Conservation (phyloP, 2,797 vertebrate genomes). For the Coilia nasus region DNA sequence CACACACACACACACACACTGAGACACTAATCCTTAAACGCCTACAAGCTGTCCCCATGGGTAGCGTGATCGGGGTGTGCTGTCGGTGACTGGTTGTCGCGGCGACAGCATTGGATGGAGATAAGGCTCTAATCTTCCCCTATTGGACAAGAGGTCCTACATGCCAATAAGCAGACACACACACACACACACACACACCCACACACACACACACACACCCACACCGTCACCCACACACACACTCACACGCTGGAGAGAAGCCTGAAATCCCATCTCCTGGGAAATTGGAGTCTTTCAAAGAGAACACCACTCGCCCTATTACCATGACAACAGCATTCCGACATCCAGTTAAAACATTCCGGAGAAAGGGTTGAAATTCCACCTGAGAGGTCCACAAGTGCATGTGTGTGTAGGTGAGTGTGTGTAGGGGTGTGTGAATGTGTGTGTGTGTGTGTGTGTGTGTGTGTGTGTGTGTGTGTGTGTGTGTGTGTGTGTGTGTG, state of each 20-base stretch:
- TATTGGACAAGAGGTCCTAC: conserved; percentile 29
- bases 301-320: neutral
- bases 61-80: neutral
- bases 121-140: conserved; percentile 27
- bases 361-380: conserved; percentile 26
- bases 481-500: conserved; percentile 13
- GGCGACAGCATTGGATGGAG: conserved; percentile 1
- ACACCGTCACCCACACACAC: neutral
- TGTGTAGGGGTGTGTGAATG: neutral
- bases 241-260: neutral
- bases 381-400: conserved; percentile 27
- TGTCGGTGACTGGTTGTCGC: neutral
- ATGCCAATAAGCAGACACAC: conserved; percentile 25
- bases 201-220: neutral
- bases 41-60: conserved; percentile 28
- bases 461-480: neutral
- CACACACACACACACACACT: conserved; percentile 1
- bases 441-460: neutral
- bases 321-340: conserved; percentile 18
- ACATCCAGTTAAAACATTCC: conserved; percentile 18
- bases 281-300: neutral
- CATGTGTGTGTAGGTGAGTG: neutral
- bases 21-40: conserved; percentile 38
- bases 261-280: neutral
- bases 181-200: conserved; percentile 3